Evolutionary conservation across 2,113 vertebrate genomes (phyloP).

Genomic region (Pagrus major): DNA sequence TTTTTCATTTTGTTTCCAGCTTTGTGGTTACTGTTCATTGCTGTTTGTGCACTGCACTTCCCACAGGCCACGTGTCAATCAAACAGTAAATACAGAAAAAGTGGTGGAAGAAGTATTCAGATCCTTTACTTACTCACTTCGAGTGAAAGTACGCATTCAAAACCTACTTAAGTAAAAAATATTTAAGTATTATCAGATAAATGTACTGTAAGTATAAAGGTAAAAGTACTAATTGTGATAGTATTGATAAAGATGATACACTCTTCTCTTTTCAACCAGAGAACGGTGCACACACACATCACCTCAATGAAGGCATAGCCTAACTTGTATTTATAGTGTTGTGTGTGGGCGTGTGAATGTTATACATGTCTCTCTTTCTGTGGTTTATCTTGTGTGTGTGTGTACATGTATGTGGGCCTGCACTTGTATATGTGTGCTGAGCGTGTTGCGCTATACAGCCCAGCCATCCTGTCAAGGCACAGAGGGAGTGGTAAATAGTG

Average conservation of each 20-base stretch:
- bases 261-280: background rate
- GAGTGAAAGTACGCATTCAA: no score
- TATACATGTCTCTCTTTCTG: background rate
- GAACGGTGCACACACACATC: slow-evolving; percentile 23
- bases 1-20: slow-evolving; percentile 5
- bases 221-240: no score
- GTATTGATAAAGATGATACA: background rate
- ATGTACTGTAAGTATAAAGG: no score
- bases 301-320: background rate
- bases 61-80: slow-evolving; percentile 16
- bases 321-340: background rate
- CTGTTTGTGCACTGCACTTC: background rate
- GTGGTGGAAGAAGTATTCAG: no score
- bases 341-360: background rate
- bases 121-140: no score
- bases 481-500: slow-evolving; percentile 65
- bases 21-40: background rate
- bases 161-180: no score
- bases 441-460: background rate
- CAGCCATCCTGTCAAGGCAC: slow-evolving; percentile 50
- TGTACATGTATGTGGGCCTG: background rate
- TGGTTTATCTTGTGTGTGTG: slow-evolving; percentile 14
- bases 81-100: slow-evolving; percentile 28
- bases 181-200: no score
- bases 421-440: background rate